A percentile compares a stretch with the other conserved stretches of the same genome.
phyloP scores from a whole-genome alignment of 2,797 vertebrate genomes.

The Geotrypetes seraphini region DNA sequence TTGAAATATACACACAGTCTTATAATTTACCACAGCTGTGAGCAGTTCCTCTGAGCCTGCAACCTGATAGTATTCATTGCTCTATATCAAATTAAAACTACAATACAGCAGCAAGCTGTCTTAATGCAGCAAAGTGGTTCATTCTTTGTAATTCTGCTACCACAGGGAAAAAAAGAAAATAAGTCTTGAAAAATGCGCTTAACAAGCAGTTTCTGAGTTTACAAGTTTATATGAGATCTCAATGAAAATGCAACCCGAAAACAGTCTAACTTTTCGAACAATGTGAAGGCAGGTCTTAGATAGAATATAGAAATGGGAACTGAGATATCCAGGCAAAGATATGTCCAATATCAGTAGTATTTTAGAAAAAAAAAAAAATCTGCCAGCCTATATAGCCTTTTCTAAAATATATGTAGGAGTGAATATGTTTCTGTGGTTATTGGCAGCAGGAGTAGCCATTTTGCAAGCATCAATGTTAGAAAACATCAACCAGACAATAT shows the following conservation, averaged over 20 bases:
- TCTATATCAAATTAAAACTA: conserved; percentile 6
- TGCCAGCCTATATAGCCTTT: too few relatives aligned
- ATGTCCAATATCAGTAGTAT: too few relatives aligned
- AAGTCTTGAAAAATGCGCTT: conserved; percentile 1
- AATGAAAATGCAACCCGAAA: neutral
- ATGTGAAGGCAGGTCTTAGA: too few relatives aligned
- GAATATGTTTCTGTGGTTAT: too few relatives aligned
- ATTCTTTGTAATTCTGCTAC: neutral
- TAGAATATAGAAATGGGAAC: too few relatives aligned
- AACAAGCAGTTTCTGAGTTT: neutral
- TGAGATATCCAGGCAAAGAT: too few relatives aligned
- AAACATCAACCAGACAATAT: too few relatives aligned
- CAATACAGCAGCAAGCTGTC: neutral
- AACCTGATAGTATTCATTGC: neutral
- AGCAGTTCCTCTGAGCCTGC: neutral
- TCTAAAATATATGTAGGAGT: too few relatives aligned
- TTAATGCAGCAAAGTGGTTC: neutral
- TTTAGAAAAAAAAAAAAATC: too few relatives aligned
- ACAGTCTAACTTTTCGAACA: too few relatives aligned
- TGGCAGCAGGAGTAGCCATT: too few relatives aligned
- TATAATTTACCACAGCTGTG: neutral
- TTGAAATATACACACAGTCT: neutral
- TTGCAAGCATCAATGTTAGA: too few relatives aligned
- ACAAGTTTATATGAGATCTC: neutral
- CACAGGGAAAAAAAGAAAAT: conserved; percentile 10